Evolutionary conservation across 2,113 vertebrate species (phyloP).

Genomic region (Rhinoderma darwinii): DNA sequence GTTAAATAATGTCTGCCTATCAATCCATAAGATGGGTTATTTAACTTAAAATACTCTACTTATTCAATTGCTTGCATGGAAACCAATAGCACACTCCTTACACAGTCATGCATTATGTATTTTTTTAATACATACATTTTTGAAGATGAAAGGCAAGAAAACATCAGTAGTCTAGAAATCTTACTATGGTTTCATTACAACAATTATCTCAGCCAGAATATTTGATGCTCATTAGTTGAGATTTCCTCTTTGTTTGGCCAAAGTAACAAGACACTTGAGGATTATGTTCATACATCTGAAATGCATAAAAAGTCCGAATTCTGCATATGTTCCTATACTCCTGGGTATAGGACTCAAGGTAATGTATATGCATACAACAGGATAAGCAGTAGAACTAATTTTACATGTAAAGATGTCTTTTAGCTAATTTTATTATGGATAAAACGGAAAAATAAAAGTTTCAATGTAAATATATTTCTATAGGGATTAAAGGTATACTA

Average conservation of each 20-base stretch:
- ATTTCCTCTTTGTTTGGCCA: conserved; percentile 43
- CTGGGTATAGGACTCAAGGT: neutral
- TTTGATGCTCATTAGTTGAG: conserved; percentile 44
- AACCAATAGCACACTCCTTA: neutral
- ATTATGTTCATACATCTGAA: conserved; percentile 26
- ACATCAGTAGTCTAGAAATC: conserved; percentile 42
- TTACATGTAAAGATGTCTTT: neutral
- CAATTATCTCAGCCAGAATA: conserved; percentile 43
- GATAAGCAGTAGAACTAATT: neutral
- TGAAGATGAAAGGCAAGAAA: conserved; percentile 36
- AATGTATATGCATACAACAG: neutral
- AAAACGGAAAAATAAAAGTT: neutral
- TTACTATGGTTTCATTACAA: conserved; percentile 39
- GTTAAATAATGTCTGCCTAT: neutral
- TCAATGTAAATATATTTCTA: neutral
- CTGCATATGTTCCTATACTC: conserved; percentile 28
- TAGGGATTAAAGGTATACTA: neutral
- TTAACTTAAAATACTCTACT: neutral
- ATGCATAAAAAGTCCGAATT: conserved; percentile 27
- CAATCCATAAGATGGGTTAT: neutral
- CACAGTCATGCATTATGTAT: conserved; percentile 27
- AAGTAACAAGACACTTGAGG: conserved; percentile 42
- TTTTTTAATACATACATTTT: conserved; percentile 14
- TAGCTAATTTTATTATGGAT: neutral
- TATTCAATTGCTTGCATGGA: neutral